Conservation (phyloP, 2,888 invertebrate species). For the Nephrotoma guestfalica region DNA sequence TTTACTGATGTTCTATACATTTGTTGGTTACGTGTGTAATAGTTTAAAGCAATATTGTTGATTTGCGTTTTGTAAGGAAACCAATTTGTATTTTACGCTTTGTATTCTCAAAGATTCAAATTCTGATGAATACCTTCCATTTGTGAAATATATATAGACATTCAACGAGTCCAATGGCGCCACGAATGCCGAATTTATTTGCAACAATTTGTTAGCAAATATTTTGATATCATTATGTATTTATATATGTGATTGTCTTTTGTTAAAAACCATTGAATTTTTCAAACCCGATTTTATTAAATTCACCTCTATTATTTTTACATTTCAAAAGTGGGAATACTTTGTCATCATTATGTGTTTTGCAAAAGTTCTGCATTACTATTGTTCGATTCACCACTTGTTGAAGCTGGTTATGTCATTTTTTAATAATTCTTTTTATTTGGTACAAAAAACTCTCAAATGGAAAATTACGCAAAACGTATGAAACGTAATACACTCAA, state of each 20-base stretch:
- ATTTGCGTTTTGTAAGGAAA: background rate
- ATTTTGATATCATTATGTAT: background rate
- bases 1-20: background rate
- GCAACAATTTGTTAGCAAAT: background rate
- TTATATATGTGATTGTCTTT: background rate
- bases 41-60: background rate
- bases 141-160: background rate
- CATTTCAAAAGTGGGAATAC: background rate
- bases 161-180: background rate
- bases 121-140: background rate
- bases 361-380: too few relatives aligned
- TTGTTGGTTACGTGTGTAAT: background rate
- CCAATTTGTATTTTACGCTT: background rate
- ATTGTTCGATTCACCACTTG: background rate
- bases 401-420: background rate
- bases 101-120: background rate
- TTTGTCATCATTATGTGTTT: too few relatives aligned
- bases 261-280: background rate
- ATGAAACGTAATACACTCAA: too few relatives aligned
- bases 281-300: background rate
- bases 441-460: background rate
- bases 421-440: background rate
- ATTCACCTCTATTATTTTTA: background rate
- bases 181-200: background rate
- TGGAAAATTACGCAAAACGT: background rate